Evolutionary conservation across 2,113 vertebrate species (phyloP), one percentile per base, ranked within the genome.

Genomic region (Phycodurus eques): DNA sequence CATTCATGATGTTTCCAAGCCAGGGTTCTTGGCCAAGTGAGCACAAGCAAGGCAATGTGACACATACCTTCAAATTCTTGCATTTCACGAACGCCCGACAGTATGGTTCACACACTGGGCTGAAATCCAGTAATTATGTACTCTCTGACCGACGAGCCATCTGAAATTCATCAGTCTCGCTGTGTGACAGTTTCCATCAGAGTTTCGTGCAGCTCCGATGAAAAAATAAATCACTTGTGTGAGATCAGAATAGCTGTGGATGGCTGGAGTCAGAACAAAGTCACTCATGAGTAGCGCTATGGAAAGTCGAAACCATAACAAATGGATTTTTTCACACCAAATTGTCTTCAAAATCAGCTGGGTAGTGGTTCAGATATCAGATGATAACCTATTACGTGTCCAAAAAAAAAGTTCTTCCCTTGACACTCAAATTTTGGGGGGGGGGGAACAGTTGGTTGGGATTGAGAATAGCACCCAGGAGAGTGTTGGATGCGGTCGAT

Each of bases 31-130:
- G 35, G 67, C 74, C 42, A 39, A 66, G 20, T 76, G 70, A 80
- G 77, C 80, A 73, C 81, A 86, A 77, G 73, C 73, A 79, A 78
- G 35, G 68, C 68, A 67, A 59, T 71, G 63, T 74, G 70, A 85
- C 49, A 76, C 81, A 83, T 75, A 56, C 62, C 56, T 82, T 68
- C 81, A 70, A 70, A 20, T 71, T 74, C 63, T 74, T 67, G 72
- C 43, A 62, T 84, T 77, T 77, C 60, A 54, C 64, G 27, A 73
- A 67, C 47, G 49, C 64, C 72, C 59, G 70, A 64, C 27, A 68
- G 70, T 63, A 42, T 59, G 53, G 71, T 80, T 81, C 65, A 76
- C 72, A 77, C 47, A 66, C 82, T 74, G 71, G 73, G 53, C 71
- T 75, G 35, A 60, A 77, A 62, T 57, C 68, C 65, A 84, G 69